phyloP scores from a whole-genome alignment of 2,888 invertebrate species.

The Pachydiplax longipennis region DNA sequence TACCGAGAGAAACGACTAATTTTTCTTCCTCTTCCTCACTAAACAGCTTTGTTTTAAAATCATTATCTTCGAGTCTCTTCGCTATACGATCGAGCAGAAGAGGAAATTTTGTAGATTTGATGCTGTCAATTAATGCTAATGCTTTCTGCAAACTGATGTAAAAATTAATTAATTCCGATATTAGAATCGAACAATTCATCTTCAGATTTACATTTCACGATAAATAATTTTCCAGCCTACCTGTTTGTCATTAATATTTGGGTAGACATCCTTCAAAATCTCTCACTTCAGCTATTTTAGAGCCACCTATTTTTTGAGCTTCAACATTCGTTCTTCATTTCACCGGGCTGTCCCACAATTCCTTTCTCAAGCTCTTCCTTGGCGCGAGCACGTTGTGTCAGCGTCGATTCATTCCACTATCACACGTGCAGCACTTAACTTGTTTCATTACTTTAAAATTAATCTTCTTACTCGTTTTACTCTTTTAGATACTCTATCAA shows the following conservation, averaged over 20 bases:
- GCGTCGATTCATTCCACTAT: neutral
- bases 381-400: neutral
- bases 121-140: conserved; percentile 48
- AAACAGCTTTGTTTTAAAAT: conserved; percentile 47
- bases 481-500: conserved; percentile 51
- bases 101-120: conserved; percentile 50
- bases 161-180: neutral
- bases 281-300: neutral
- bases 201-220: neutral
- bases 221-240: neutral
- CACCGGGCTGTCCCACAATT: conserved; percentile 19
- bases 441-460: neutral
- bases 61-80: conserved; percentile 46
- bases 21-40: conserved; percentile 50
- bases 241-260: neutral
- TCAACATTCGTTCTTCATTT: neutral
- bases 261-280: neutral
- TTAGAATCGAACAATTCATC: neutral
- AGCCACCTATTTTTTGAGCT: neutral
- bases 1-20: conserved; percentile 48
- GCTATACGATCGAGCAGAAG: conserved; percentile 50
- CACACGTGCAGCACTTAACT: neutral
- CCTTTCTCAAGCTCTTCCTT: neutral
- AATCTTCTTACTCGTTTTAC: neutral
- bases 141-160: conserved; percentile 49